Percentiles rank a stretch among this genome's conserved stretches.
Conservation (phyloP, 2,113 vertebrate genomes). For the Charina bottae region DNA sequence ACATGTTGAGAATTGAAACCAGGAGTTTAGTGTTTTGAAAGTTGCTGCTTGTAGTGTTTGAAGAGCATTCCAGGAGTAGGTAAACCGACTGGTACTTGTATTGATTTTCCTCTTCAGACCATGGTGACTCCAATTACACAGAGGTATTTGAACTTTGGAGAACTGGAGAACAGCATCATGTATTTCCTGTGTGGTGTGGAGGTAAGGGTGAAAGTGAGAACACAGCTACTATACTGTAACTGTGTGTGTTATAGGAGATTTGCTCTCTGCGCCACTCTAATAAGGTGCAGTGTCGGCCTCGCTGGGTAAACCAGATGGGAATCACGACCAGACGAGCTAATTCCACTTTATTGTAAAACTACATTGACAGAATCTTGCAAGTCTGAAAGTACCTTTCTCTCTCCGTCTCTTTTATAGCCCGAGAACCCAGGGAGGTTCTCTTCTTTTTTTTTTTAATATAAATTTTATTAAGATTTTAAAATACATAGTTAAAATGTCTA, state of each 20-base stretch:
- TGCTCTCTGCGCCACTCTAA: neutral
- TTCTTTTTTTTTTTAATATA: too few relatives aligned
- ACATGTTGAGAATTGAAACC: neutral
- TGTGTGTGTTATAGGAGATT: neutral
- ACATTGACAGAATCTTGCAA: neutral
- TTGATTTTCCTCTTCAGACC: conserved; percentile 67
- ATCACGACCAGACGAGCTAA: neutral
- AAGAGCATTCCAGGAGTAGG: neutral
- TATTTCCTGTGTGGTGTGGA: conserved; percentile 83
- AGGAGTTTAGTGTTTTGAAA: neutral
- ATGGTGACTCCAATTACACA: conserved; percentile 87
- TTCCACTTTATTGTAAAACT: neutral
- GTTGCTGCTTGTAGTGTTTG: neutral
- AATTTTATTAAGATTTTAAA: too few relatives aligned
- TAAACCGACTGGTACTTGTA: too few relatives aligned
- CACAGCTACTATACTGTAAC: neutral
- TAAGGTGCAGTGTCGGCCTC: neutral
- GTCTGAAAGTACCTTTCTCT: neutral
- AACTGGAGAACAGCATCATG: conserved; percentile 86
- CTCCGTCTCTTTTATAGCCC: neutral
- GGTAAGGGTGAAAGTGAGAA: conserved; percentile 56
- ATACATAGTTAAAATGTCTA: too few relatives aligned
- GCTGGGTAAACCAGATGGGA: neutral
- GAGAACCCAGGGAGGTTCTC: neutral
- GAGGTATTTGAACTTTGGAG: conserved; percentile 79